phyloP scores from a whole-genome alignment of 2,113 vertebrate genomes.

The Vanacampus margaritifer region DNA sequence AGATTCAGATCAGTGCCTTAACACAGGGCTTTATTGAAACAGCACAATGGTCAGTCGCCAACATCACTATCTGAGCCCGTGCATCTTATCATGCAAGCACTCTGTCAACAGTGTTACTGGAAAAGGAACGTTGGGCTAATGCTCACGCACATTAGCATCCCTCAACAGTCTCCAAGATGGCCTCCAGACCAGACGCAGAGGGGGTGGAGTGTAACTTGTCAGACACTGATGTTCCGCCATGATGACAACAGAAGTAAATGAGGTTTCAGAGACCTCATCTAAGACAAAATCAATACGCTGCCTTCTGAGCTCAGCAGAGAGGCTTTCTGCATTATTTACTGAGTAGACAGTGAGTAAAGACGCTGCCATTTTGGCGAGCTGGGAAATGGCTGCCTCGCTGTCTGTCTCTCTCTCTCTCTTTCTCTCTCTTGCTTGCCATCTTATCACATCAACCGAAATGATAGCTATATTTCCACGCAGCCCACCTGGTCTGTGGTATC shows the following conservation, averaged over 20 bases:
- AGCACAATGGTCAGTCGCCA: constrained; percentile 75
- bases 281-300: constrained; percentile 76
- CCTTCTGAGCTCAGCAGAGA: constrained; percentile 66
- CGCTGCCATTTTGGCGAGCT: constrained; percentile 53
- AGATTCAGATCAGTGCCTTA: constrained; percentile 66
- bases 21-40: constrained; percentile 71
- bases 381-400: constrained; percentile 65
- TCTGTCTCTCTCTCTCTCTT: constrained; percentile 38
- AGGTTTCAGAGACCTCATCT: constrained; percentile 78
- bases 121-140: constrained; percentile 51
- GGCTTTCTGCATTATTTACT: constrained; percentile 64
- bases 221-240: constrained; percentile 69
- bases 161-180: constrained; percentile 69
- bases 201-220: constrained; percentile 65
- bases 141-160: constrained; percentile 63
- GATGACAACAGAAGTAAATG: constrained; percentile 75
- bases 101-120: constrained; percentile 67
- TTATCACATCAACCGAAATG: constrained; percentile 57
- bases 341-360: constrained; percentile 32
- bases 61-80: constrained; percentile 71
- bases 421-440: constrained; percentile 44
- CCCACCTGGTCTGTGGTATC: constrained; percentile 72
- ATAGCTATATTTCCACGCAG: constrained; percentile 63
- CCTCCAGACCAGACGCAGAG: constrained; percentile 37
- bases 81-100: constrained; percentile 63